Percentiles rank a stretch among this genome's conserved stretches.
These are phyloP conservation scores for Piaya cayana DNA, from an alignment of 2,113 vertebrate species.

Conservation along the genomic window DNA sequence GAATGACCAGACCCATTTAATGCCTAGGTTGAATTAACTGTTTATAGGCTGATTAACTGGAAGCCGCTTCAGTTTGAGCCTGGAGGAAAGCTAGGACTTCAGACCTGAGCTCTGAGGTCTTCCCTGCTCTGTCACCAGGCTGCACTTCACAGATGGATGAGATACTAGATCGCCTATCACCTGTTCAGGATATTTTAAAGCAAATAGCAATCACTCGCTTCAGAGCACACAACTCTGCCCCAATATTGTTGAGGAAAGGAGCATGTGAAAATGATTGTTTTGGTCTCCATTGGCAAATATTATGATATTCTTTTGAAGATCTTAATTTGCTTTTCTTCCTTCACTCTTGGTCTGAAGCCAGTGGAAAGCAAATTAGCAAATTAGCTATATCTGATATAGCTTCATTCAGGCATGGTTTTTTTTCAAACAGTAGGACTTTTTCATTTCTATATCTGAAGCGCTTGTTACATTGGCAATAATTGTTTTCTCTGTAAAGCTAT, in stretches of 20 bases:
- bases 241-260: not conserved
- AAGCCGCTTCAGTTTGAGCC: not conserved
- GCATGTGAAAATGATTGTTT: slow-evolving; percentile 11
- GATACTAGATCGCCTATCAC: not conserved
- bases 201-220: not conserved
- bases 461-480: not conserved
- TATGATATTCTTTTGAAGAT: slow-evolving; percentile 29
- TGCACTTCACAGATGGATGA: not conserved
- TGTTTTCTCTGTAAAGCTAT: not conserved
- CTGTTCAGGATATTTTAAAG: not conserved
- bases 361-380: slow-evolving; percentile 15
- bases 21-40: not conserved
- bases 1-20: not conserved
- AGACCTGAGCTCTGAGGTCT: not conserved
- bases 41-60: not conserved
- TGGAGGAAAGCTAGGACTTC: not conserved
- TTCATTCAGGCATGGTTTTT: not conserved
- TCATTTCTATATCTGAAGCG: not conserved
- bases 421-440: not conserved
- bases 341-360: not conserved
- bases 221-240: not conserved
- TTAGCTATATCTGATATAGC: slow-evolving; percentile 27
- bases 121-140: not conserved
- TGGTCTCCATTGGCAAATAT: slow-evolving; percentile 9
- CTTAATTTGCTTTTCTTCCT: slow-evolving; percentile 53